phyloP scores from a whole-genome alignment of 2,888 invertebrate genomes.

The Odontocerum albicorne region DNA sequence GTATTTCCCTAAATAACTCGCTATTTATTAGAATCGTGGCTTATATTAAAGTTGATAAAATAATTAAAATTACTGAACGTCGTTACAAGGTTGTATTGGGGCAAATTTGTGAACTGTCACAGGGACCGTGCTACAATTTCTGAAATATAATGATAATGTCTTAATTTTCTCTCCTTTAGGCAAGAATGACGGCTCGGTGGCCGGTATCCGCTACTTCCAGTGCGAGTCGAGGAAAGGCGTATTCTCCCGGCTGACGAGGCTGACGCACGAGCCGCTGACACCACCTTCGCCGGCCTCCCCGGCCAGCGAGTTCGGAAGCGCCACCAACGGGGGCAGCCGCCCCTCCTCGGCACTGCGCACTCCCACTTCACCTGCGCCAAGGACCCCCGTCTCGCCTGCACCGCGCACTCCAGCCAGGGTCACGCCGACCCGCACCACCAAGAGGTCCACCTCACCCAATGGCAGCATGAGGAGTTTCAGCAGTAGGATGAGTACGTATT shows the following conservation, averaged over 20 bases:
- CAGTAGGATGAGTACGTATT: slow-evolving; percentile 56
- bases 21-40: too few species aligned
- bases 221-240: slow-evolving; percentile 92
- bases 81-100: too few species aligned
- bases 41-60: too few species aligned
- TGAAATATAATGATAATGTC: neutral
- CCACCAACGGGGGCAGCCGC: slow-evolving; percentile 41
- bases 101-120: too few species aligned
- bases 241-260: slow-evolving; percentile 85
- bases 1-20: too few species aligned
- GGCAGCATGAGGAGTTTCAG: slow-evolving; percentile 57
- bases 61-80: too few species aligned
- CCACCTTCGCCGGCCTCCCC: slow-evolving; percentile 56
- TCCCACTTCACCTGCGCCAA: neutral
- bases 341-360: slow-evolving; percentile 3
- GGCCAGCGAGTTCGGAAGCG: slow-evolving; percentile 47
- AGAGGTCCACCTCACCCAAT: slow-evolving; percentile 53
- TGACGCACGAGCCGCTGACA: slow-evolving; percentile 72
- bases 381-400: slow-evolving; percentile 39
- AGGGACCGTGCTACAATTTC: too few species aligned
- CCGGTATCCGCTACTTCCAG: slow-evolving; percentile 90
- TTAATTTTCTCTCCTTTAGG: slow-evolving; percentile 57
- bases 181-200: slow-evolving; percentile 96
- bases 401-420: slow-evolving; percentile 45
- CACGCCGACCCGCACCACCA: slow-evolving; percentile 48